Percentiles rank a stretch among this genome's conserved stretches.
Conservation (phyloP, 1,140 invertebrate genomes). For the Holotrichia oblita region DNA sequence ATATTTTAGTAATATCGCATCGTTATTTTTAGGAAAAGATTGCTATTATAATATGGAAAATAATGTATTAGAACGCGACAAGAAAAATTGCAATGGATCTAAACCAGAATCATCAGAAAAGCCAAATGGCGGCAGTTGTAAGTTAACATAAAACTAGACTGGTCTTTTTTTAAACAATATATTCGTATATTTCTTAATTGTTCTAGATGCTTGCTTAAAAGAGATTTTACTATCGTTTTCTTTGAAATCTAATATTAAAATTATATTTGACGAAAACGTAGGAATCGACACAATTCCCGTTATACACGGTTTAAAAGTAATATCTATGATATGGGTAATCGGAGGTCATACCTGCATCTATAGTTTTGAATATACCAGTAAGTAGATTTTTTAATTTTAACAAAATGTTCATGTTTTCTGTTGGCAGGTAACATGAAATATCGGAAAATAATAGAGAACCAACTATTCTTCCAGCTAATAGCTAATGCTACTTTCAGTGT, state of each 20-base stretch:
- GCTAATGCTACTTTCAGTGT: conserved; percentile 90
- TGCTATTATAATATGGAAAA: too few relatives aligned
- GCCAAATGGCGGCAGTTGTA: too few relatives aligned
- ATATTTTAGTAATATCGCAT: too few relatives aligned
- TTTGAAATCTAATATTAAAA: conserved; percentile 75
- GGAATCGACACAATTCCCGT: conserved; percentile 83
- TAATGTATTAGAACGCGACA: too few relatives aligned
- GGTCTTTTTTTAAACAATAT: too few relatives aligned
- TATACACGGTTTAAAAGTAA: conserved; percentile 82
- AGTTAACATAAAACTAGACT: too few relatives aligned
- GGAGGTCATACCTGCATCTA: conserved; percentile 89
- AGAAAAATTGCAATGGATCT: too few relatives aligned
- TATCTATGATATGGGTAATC: conserved; percentile 94
- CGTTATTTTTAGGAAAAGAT: too few relatives aligned
- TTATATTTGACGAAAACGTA: conserved; percentile 80
- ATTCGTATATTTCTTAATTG: too few relatives aligned
- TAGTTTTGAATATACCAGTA: conserved; percentile 81
- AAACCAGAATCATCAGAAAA: too few relatives aligned
- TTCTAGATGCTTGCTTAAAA: conserved; percentile 55
- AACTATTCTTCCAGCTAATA: conserved; percentile 84
- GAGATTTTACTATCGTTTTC: conserved; percentile 84
- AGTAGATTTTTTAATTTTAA: neutral
- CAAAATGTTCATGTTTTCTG: neutral
- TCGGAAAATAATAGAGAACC: conserved; percentile 78
- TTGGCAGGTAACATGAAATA: conserved; percentile 79